Percentiles rank a stretch among this genome's conserved stretches.
Conservation (phyloP, 1,140 invertebrate species). For the Leptopilina clavipes region DNA sequence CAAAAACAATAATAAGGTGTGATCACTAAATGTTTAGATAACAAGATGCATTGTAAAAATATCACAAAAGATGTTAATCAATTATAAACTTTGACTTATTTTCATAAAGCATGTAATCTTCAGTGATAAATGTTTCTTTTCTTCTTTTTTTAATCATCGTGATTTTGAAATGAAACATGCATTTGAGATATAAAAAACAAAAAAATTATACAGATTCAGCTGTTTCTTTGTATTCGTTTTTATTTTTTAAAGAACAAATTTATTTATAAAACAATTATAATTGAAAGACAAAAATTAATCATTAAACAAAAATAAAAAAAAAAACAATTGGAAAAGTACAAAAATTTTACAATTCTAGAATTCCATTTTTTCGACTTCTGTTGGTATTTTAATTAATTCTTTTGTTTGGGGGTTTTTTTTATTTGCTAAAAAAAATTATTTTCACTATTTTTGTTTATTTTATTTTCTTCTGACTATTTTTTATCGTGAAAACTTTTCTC, state of each 20-base stretch:
- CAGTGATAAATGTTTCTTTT: slow-evolving; percentile 8
- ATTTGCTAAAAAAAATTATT: too few species aligned
- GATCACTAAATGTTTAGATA: not conserved
- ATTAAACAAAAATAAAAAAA: too few species aligned
- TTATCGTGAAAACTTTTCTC: too few species aligned
- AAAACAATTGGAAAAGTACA: too few species aligned
- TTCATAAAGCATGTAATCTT: slow-evolving; percentile 3
- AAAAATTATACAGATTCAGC: not conserved
- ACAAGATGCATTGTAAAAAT: slow-evolving; percentile 6
- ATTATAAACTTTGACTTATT: slow-evolving; percentile 16
- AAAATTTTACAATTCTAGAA: too few species aligned
- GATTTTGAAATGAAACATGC: not conserved
- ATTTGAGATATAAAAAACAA: not conserved
- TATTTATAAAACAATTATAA: too few species aligned
- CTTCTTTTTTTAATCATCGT: not conserved
- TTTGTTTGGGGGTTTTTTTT: too few species aligned
- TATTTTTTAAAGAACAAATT: not conserved
- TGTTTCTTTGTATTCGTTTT: not conserved
- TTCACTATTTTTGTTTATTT: too few species aligned
- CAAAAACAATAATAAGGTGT: not conserved
- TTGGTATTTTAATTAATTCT: too few species aligned
- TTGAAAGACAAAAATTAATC: too few species aligned
- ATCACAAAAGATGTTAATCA: slow-evolving; percentile 14
- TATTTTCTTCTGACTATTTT: too few species aligned
- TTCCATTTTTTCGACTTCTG: too few species aligned